phyloP scores from a whole-genome alignment of 2,888 invertebrate species.

The Tyria jacobaeae region DNA sequence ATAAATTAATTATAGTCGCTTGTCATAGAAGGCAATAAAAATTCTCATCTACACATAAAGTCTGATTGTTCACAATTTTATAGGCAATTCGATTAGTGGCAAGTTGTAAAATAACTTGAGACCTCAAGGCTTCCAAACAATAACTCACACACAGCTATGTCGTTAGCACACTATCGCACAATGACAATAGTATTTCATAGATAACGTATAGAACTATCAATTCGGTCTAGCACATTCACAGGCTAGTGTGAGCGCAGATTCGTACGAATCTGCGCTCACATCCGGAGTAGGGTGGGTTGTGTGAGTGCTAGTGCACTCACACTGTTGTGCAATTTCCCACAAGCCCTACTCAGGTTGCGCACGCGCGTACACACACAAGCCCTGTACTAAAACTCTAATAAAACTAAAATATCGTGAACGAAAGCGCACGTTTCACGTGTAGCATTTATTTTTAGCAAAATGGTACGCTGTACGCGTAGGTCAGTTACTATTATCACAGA shows the following conservation, averaged over 20 bases:
- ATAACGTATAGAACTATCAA: conserved; percentile 77
- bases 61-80: conserved; percentile 78
- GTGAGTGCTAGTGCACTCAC: conserved; percentile 66
- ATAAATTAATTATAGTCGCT: conserved; percentile 72
- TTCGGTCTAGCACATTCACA: conserved; percentile 81
- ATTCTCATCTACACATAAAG: conserved; percentile 70
- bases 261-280: conserved; percentile 81
- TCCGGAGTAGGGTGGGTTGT: conserved; percentile 79
- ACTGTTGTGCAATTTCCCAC: conserved; percentile 65
- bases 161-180: conserved; percentile 59
- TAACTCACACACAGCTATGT: conserved; percentile 58
- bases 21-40: conserved; percentile 67
- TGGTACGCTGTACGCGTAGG: conserved; percentile 76
- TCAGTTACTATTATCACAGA: conserved; percentile 81
- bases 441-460: conserved; percentile 78
- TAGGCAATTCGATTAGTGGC: conserved; percentile 73
- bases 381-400: conserved; percentile 61
- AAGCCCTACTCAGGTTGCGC: conserved; percentile 58
- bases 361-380: conserved; percentile 52
- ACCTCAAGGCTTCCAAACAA: conserved; percentile 66
- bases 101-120: conserved; percentile 78
- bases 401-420: conserved; percentile 72
- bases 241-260: too few species aligned
- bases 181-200: conserved; percentile 60
- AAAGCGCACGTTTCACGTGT: conserved; percentile 73